These are phyloP conservation scores for Pissodes strobi DNA, from an alignment of 1,140 invertebrate species.

Conservation along the genomic window DNA sequence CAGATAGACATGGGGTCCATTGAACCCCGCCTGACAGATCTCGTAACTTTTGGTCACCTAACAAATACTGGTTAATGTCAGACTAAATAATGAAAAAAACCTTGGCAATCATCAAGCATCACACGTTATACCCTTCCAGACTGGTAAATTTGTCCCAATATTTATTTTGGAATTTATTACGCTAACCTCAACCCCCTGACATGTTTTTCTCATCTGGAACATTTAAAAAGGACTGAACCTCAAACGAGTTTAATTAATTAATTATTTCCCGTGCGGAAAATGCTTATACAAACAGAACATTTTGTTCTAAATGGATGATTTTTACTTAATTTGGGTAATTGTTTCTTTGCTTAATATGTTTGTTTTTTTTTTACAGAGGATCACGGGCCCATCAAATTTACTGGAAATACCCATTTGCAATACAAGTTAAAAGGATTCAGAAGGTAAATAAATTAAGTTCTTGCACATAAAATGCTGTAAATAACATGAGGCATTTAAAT, in stretches of 20 bases:
- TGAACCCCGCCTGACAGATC: too few relatives aligned
- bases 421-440: conserved; percentile 51
- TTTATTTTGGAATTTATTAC: conserved; percentile 10
- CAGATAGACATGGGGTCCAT: too few relatives aligned
- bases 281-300: background rate
- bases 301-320: conserved; percentile 1
- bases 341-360: conserved; percentile 4
- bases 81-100: too few relatives aligned
- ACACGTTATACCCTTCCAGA: background rate
- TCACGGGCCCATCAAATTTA: conserved; percentile 49
- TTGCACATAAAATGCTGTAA: too few relatives aligned
- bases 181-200: background rate
- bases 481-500: too few relatives aligned
- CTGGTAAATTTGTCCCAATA: background rate
- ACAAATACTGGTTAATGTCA: too few relatives aligned
- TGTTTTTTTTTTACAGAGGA: conserved; percentile 37
- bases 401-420: conserved; percentile 50
- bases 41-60: too few relatives aligned
- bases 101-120: too few relatives aligned
- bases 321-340: conserved; percentile 9
- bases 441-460: conserved; percentile 52
- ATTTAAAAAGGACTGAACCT: conserved; percentile 1
- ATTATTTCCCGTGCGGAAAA: conserved; percentile 2
- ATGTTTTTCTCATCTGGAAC: background rate
- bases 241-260: conserved; percentile 7